Base-by-base conservation (phyloP, 2,113 vertebrate genomes). In the Psilopogon haemacephalus region DNA sequence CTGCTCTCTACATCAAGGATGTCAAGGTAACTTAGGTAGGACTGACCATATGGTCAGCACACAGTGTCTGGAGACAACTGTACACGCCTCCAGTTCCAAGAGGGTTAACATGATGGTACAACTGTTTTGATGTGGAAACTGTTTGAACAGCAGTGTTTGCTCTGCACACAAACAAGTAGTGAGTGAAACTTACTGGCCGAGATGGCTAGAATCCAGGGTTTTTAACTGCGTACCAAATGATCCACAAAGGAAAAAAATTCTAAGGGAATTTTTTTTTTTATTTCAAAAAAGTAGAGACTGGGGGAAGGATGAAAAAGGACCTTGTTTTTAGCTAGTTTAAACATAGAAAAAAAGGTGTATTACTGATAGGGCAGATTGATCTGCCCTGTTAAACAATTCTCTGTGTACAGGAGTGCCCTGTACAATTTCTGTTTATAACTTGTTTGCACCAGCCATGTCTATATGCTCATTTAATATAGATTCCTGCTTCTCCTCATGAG, bases 81-180 rank as follows among this genome's bases (percentile, higher is more conserved):
- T 21, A 63, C 32, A 3, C 8, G 23, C 40, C 60, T 92, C 63
- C 35, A 35, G 84, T 68, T 87, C 60, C 1, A 56, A 50, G 27
- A 64, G 84, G 63, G 89, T 95, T 96, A 96, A 92, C 7, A 0
- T 5, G 42, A n/a, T 24, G 48, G 64, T 73, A 84, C 64, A 74
- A 74, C n/a, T 86, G 82, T 92, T 95, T 94, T 88, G 56, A 89
- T 94, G 38, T 78, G 87, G 85, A 92, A 94, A 91, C 35, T 74
- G 65, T 92, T 82, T 84, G 87, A 93, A 92, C 75, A 88, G 84
- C n/a, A 54, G 56, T 80, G 79, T 94, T 93, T 92, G 89, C 78
- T 87, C 37, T 83, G 65, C 62, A 88, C 64, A 95, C 75, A 94
- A 80, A 56, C 78, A 85, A 74, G 74, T 88, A 94, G 86, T 52